A percentile compares a stretch with the other conserved stretches of the same genome.
phyloP scores from a whole-genome alignment of 2,797 vertebrate genomes.

The Pterois miles region DNA sequence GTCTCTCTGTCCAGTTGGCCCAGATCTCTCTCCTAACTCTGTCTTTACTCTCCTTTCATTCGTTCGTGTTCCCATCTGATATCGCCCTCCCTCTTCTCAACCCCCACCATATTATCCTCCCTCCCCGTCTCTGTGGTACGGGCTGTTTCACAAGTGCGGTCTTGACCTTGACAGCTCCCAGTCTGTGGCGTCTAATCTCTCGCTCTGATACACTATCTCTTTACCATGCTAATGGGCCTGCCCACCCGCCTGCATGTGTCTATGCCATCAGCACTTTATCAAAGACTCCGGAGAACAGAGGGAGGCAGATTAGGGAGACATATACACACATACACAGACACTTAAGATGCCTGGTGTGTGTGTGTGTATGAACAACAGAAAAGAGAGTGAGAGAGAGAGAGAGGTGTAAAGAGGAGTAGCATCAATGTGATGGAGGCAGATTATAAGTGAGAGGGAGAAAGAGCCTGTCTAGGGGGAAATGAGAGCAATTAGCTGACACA shows the following conservation, averaged over 20 bases:
- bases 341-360: constrained; percentile 51
- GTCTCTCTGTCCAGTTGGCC: background rate
- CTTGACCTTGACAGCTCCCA: constrained; percentile 86
- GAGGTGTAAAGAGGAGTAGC: constrained; percentile 62
- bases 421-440: constrained; percentile 64
- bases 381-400: constrained; percentile 48
- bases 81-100: constrained; percentile 21
- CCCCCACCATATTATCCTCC: constrained; percentile 39
- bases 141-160: constrained; percentile 82
- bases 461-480: constrained; percentile 60
- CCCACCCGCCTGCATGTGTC: constrained; percentile 63
- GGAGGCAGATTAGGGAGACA: constrained; percentile 77
- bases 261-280: constrained; percentile 85
- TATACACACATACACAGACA: constrained; percentile 47
- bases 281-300: constrained; percentile 74
- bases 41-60: constrained; percentile 40
- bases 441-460: constrained; percentile 75
- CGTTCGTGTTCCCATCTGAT: constrained; percentile 48
- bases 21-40: background rate
- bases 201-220: constrained; percentile 82
- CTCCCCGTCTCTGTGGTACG: constrained; percentile 52
- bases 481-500: constrained; percentile 66
- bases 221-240: constrained; percentile 84
- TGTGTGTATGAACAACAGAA: constrained; percentile 62
- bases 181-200: constrained; percentile 83